phyloP scores from a whole-genome alignment of 1,140 invertebrate genomes.

The Ostrea denselamellosa region DNA sequence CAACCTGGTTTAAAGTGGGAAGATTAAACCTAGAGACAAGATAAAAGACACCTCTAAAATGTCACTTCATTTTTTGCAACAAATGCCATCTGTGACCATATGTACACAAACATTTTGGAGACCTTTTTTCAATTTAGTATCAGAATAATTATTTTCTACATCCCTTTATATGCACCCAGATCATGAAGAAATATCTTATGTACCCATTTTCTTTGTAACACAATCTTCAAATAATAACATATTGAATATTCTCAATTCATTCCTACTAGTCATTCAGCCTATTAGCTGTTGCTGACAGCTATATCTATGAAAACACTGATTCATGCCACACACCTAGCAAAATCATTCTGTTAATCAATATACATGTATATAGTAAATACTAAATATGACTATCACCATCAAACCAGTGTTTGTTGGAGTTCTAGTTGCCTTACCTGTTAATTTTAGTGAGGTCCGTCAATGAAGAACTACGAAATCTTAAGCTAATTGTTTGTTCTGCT shows the following conservation, averaged over 20 bases:
- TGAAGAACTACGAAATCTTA: conserved; percentile 8
- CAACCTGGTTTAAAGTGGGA: no score
- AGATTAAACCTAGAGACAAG: no score
- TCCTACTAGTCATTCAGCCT: not conserved
- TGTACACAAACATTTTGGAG: no score
- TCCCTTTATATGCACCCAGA: no score
- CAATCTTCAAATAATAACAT: no score
- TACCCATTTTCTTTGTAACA: no score
- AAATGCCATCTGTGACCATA: no score
- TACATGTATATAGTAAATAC: not conserved
- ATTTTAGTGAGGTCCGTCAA: not conserved
- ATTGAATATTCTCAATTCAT: not conserved
- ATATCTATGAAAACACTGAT: not conserved
- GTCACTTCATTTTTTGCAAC: no score
- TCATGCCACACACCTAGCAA: not conserved
- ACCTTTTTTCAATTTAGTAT: no score
- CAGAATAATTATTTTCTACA: no score
- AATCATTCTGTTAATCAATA: not conserved
- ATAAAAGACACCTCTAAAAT: no score
- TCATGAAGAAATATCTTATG: no score
- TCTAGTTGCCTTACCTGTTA: not conserved
- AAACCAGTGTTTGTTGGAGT: not conserved
- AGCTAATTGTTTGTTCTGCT: conserved; percentile 2
- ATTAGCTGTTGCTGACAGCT: not conserved
- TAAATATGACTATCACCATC: not conserved